A percentile compares a stretch with the other conserved stretches of the same genome.
phyloP scores from a whole-genome alignment of 2,113 vertebrate genomes.

The Dicerorhinus sumatrensis region DNA sequence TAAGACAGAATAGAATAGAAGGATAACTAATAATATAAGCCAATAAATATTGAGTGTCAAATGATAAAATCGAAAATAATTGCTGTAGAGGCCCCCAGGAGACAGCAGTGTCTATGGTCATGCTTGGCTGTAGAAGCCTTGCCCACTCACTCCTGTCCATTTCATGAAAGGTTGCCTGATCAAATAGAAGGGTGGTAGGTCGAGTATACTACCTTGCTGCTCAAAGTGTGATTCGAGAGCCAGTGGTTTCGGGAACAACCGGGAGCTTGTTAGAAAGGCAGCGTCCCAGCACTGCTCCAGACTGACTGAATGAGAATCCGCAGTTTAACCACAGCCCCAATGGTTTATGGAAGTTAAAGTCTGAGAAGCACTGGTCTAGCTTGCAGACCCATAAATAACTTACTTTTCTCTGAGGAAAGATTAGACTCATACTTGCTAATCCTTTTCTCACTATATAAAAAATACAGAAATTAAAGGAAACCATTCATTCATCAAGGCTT shows the following conservation, averaged over 20 bases:
- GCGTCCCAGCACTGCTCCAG: neutral
- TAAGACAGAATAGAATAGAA: neutral
- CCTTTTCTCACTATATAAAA: neutral
- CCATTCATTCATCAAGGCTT: neutral
- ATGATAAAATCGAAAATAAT: neutral
- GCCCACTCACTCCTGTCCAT: neutral
- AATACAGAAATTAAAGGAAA: neutral
- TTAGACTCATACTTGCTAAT: neutral
- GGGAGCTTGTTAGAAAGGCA: neutral
- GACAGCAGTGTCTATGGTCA: rapidly evolving
- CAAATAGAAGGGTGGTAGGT: rapidly evolving
- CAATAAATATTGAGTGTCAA: neutral
- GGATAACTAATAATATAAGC: neutral
- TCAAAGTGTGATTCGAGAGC: neutral
- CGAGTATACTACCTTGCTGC: neutral
- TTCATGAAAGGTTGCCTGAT: neutral
- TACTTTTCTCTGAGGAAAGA: neutral
- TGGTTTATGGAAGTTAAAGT: neutral
- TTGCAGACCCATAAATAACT: neutral
- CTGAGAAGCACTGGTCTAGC: neutral
- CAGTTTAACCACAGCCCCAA: neutral
- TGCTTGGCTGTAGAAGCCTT: neutral
- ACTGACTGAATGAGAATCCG: neutral
- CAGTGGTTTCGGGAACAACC: neutral
- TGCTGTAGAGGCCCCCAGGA: neutral